Percentiles rank a stretch among this genome's conserved stretches.
Evolutionary conservation across 2,888 invertebrate species (phyloP).

Genomic region (Drosophila vallismaia): DNA sequence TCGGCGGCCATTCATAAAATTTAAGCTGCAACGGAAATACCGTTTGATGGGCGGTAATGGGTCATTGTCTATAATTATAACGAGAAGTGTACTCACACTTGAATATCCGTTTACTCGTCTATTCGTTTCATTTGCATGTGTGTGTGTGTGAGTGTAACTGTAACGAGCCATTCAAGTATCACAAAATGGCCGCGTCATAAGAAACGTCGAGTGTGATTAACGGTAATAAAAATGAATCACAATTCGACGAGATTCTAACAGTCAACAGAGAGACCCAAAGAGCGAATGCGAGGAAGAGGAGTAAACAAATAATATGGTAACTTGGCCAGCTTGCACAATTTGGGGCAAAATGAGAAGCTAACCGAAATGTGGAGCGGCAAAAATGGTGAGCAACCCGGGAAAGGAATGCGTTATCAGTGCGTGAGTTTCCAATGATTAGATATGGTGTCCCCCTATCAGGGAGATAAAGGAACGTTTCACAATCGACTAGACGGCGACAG

Average conservation of each 20-base stretch:
- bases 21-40: constrained; percentile 55
- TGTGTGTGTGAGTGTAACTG: neutral
- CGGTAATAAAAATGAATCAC: constrained; percentile 70
- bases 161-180: constrained; percentile 33
- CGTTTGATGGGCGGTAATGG: constrained; percentile 43
- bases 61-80: constrained; percentile 71
- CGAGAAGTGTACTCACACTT: constrained; percentile 18
- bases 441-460: constrained; percentile 46
- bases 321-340: constrained; percentile 61
- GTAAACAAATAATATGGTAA: constrained; percentile 51
- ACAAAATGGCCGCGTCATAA: constrained; percentile 53
- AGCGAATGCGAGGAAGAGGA: neutral
- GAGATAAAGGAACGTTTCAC: constrained; percentile 69
- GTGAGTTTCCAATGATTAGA: constrained; percentile 57
- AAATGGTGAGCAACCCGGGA: constrained; percentile 15
- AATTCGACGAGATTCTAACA: constrained; percentile 49
- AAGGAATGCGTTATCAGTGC: constrained; percentile 67
- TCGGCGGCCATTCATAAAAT: constrained; percentile 61
- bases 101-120: neutral
- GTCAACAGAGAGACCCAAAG: constrained; percentile 47
- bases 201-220: constrained; percentile 55
- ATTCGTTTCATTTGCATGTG: neutral
- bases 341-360: constrained; percentile 21
- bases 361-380: constrained; percentile 30
- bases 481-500: constrained; percentile 58